Evolutionary conservation across 2,113 vertebrate species (phyloP).

Genomic region (Sinosuthora webbiana): DNA sequence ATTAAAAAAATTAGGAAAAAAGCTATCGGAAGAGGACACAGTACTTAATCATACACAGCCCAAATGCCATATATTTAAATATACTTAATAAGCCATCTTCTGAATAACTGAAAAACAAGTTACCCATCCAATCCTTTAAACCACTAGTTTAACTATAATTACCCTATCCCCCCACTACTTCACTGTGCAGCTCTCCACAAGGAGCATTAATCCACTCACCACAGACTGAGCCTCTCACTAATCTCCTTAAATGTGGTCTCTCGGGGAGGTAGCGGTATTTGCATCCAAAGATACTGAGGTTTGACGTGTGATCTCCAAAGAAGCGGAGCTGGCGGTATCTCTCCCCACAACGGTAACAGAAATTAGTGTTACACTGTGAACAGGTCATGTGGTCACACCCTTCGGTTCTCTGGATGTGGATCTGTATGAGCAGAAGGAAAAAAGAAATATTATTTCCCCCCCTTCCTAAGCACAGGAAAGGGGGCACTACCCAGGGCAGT

Average conservation of each 20-base stretch:
- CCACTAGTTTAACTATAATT: neutral
- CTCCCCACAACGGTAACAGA: constrained; percentile 98
- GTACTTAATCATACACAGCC: neutral
- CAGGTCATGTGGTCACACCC: constrained; percentile 99
- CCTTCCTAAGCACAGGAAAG: neutral
- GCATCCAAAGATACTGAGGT: constrained; percentile 99
- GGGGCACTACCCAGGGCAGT: fast-evolving
- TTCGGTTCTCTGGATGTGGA: constrained; percentile 97
- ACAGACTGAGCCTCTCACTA: constrained; percentile 94
- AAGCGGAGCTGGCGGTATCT: constrained; percentile 94
- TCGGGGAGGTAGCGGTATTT: constrained; percentile 98
- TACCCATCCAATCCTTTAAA: neutral
- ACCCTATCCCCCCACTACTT: neutral
- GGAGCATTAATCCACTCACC: constrained; percentile 77
- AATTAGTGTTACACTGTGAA: constrained; percentile 97
- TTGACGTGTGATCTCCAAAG: constrained; percentile 97
- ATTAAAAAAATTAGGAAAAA: neutral
- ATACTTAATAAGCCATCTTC: neutral
- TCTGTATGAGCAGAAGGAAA: constrained; percentile 68
- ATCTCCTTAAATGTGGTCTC: constrained; percentile 92
- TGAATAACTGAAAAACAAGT: neutral
- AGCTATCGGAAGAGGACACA: neutral
- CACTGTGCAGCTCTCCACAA: neutral
- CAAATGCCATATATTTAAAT: neutral
- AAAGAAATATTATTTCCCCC: neutral